Conservation (phyloP, 2,113 vertebrate species). For the Marmota flaviventris region DNA sequence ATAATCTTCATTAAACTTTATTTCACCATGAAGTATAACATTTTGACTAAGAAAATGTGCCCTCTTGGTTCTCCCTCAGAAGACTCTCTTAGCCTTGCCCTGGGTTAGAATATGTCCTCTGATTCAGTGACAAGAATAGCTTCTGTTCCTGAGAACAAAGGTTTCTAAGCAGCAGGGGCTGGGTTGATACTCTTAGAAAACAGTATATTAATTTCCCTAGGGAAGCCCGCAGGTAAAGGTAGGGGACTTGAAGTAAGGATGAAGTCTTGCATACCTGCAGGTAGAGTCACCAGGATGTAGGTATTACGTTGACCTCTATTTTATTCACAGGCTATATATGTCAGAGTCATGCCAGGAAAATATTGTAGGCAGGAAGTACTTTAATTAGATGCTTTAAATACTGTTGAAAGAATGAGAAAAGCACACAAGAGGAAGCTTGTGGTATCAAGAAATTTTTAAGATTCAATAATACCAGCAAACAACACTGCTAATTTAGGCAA, state of each 20-base stretch:
- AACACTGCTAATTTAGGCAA: conserved; percentile 13
- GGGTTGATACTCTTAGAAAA: neutral
- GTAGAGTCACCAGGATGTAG: neutral
- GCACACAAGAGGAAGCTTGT: neutral
- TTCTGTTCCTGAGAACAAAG: neutral
- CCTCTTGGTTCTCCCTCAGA: neutral
- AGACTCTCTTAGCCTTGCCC: neutral
- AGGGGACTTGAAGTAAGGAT: neutral
- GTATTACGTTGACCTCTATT: neutral
- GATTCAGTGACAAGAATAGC: neutral
- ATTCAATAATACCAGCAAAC: neutral
- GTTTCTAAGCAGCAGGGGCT: neutral
- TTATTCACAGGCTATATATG: neutral
- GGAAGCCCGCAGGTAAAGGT: neutral
- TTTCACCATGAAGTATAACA: neutral
- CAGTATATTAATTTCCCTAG: neutral
- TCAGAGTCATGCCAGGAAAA: neutral
- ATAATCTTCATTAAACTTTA: neutral
- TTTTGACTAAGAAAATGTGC: neutral
- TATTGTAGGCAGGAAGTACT: neutral
- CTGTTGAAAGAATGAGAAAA: neutral
- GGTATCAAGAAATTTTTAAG: neutral
- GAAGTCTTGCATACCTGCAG: neutral
- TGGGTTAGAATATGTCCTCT: neutral
- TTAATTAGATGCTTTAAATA: conserved; percentile 9